These are phyloP conservation scores for Stomatorhinus walkeri DNA, from an alignment of 2,797 vertebrate genomes.

Conservation along the genomic window DNA sequence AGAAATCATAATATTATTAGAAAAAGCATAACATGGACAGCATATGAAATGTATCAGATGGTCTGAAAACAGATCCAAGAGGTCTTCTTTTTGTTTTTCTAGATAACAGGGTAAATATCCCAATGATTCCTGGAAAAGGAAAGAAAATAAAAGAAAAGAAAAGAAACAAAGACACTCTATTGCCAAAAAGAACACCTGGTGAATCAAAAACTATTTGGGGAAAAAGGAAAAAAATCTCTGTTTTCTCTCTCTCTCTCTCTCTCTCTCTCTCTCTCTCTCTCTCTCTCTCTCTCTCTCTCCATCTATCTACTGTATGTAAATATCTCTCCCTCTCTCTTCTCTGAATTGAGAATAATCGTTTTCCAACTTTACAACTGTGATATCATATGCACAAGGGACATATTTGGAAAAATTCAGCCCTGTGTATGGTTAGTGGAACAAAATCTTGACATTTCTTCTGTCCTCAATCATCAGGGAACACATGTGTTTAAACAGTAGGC, in stretches of 20 bases:
- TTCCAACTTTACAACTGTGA: neutral
- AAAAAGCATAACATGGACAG: neutral
- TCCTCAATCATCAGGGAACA: neutral
- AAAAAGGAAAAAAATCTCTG: neutral
- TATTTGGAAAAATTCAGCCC: neutral
- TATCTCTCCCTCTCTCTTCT: neutral
- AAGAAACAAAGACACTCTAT: neutral
- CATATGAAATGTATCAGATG: conserved; percentile 6
- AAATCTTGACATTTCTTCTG: neutral
- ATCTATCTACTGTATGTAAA: neutral
- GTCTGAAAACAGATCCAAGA: neutral
- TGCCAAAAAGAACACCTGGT: conserved; percentile 1
- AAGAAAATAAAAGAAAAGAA: conserved; percentile 10
- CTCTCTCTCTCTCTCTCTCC: neutral
- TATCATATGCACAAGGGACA: neutral
- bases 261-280: neutral
- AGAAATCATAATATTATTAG: conserved; percentile 1
- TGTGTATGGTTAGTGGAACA: neutral
- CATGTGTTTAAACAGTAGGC: neutral
- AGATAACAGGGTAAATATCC: neutral
- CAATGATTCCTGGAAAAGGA: conserved; percentile 7
- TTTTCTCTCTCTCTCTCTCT: neutral
- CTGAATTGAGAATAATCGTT: neutral
- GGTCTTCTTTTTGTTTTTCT: neutral
- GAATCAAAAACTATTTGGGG: neutral